Base-by-base conservation (phyloP, 2,113 vertebrate species). In the Macquaria ambigua region DNA sequence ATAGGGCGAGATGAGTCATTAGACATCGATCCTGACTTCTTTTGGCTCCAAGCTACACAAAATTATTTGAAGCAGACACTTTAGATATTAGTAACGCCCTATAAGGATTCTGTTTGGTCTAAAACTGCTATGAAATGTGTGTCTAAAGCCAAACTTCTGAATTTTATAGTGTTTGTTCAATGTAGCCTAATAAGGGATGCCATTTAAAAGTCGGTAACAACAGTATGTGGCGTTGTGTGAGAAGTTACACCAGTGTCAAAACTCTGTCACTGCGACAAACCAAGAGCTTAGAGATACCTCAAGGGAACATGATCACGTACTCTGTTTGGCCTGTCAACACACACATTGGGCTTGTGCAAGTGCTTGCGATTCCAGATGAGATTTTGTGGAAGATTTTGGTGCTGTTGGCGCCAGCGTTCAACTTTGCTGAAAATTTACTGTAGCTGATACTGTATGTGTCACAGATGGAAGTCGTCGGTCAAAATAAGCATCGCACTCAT, bases 1-100 rank as follows among this genome's bases (percentile, higher is more conserved):
- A 34, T 14, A 63, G 79, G 87, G 75, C 46, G 25, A 71, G 72
- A 88, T 84, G 82, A 90, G 64, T 84, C 85, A 89, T 85, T 66
- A 74, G 20, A 85, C 72, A 87, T 88, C 28, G 76, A 93, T 88
- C 85, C 72, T 0, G 77, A 66, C 67, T 68, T 77, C 31, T 87
- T 87, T 70, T 69, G 81, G 79, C 83, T 84, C 31, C 4, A 37
- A 71, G 68, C 53, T 78, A 55, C 67, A 25, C 61, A 23, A 66
- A 53, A 74, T 71, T 16, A 68, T 83, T 74, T 61, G 41, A 63
- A 80, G 81, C 58, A 58, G 70, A 72, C 69, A 78, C 39, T 74
- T 62, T 21, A 68, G 75, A 83, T 83, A 52, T 85, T 52, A 58
- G 58, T 6, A 63, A 71, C 34, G 1, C 74, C 71, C 25, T 43